A percentile compares a stretch with the other conserved stretches of the same genome.
Evolutionary conservation across 2,888 invertebrate genomes (phyloP).

Genomic region (Pasiphila rectangulata): DNA sequence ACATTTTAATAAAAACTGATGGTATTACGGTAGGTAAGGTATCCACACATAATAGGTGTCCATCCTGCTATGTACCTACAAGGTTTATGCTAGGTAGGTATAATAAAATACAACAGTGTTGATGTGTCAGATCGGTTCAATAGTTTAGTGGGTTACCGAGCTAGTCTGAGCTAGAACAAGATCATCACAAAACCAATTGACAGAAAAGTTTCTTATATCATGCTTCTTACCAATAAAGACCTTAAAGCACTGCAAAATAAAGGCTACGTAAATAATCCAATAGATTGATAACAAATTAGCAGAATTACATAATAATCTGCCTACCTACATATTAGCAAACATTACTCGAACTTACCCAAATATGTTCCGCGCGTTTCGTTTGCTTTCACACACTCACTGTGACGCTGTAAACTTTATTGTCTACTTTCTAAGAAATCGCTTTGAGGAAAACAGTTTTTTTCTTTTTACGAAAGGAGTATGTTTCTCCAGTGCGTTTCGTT

Average conservation of each 20-base stretch:
- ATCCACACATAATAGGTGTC: too few relatives aligned
- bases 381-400: conserved; percentile 21
- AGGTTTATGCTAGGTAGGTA: neutral
- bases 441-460: neutral
- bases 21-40: too few relatives aligned
- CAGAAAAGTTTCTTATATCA: neutral
- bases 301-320: conserved; percentile 40
- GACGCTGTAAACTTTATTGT: neutral
- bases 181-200: neutral
- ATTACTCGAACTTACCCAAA: conserved; percentile 33
- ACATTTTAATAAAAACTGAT: too few relatives aligned
- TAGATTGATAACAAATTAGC: conserved; percentile 26
- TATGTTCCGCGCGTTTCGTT: conserved; percentile 18
- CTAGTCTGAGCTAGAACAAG: conserved; percentile 2
- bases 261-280: conserved; percentile 14
- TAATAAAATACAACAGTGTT: neutral
- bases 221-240: too few relatives aligned
- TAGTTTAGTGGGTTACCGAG: conserved; percentile 21
- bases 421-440: neutral
- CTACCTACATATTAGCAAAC: conserved; percentile 35
- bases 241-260: neutral
- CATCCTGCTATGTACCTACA: neutral
- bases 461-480: neutral
- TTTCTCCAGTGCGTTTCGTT: conserved; percentile 5
- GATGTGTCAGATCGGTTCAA: conserved; percentile 21